A percentile compares a stretch with the other conserved stretches of the same genome.
phyloP scores from a whole-genome alignment of 2,888 invertebrate genomes.

The Polyommatus iphigenia region DNA sequence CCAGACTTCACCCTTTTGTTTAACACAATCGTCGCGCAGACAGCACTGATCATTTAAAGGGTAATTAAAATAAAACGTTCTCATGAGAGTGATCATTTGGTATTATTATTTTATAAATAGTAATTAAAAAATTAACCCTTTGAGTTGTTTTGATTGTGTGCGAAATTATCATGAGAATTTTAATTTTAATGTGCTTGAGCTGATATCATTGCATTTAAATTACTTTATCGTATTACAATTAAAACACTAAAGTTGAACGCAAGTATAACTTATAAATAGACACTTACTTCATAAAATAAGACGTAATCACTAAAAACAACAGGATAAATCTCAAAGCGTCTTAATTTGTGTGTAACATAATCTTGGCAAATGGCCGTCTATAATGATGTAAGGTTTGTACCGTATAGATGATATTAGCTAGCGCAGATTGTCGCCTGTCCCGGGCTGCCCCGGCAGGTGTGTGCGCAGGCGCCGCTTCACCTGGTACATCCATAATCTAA shows the following conservation, averaged over 20 bases:
- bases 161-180: background rate
- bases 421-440: background rate
- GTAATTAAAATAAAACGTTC: conserved; percentile 75
- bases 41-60: conserved; percentile 69
- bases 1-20: conserved; percentile 68
- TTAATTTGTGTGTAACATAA: background rate
- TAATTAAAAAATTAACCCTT: conserved; percentile 10
- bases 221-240: background rate
- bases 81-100: conserved; percentile 60
- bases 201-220: background rate
- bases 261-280: background rate
- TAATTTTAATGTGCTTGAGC: background rate
- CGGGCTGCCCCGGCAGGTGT: conserved; percentile 36
- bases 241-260: background rate
- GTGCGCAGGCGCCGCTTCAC: conserved; percentile 32
- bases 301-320: background rate
- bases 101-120: conserved; percentile 56
- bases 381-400: conserved; percentile 17
- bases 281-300: background rate
- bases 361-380: background rate
- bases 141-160: background rate
- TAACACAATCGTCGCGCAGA: conserved; percentile 54
- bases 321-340: background rate
- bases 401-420: background rate
- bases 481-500: conserved; percentile 1